These are phyloP conservation scores for Rhagium mordax DNA, from an alignment of 2,888 invertebrate species.

Conservation along the genomic window DNA sequence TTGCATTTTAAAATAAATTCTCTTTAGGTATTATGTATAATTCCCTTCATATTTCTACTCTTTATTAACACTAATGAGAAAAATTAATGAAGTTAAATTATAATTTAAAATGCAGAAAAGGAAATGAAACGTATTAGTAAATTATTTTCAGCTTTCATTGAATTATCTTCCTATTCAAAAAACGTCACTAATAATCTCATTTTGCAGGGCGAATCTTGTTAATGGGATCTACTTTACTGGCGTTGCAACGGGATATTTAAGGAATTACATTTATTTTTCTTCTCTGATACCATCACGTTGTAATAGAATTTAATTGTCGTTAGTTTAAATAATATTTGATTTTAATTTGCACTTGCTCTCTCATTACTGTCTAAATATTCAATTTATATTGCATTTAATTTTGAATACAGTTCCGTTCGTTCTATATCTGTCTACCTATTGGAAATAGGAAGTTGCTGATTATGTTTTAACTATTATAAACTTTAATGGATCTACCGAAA, in stretches of 20 bases:
- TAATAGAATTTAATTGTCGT: conserved; percentile 40
- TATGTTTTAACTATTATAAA: too few relatives aligned
- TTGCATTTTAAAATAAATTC: neutral
- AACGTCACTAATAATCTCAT: conserved; percentile 54
- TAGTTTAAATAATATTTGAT: conserved; percentile 50
- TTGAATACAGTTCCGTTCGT: neutral
- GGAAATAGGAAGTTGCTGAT: neutral
- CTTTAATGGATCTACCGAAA: too few relatives aligned
- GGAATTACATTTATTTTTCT: conserved; percentile 45
- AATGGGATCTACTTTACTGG: conserved; percentile 39
- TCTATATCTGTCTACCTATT: neutral
- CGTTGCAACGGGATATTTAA: conserved; percentile 41
- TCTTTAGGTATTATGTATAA: neutral
- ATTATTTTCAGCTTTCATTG: conserved; percentile 30
- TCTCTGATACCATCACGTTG: conserved; percentile 38
- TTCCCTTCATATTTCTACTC: neutral
- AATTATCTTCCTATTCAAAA: conserved; percentile 42
- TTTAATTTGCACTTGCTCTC: conserved; percentile 45
- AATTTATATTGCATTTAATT: neutral
- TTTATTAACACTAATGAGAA: conserved; percentile 3
- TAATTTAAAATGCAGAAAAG: conserved; percentile 22
- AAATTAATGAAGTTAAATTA: conserved; percentile 23
- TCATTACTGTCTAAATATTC: conserved; percentile 35
- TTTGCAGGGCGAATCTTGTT: conserved; percentile 43
- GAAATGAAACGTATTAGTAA: conserved; percentile 29